These are phyloP conservation scores for Ictalurus furcatus DNA, from an alignment of 2,113 vertebrate genomes.

Conservation along the genomic window DNA sequence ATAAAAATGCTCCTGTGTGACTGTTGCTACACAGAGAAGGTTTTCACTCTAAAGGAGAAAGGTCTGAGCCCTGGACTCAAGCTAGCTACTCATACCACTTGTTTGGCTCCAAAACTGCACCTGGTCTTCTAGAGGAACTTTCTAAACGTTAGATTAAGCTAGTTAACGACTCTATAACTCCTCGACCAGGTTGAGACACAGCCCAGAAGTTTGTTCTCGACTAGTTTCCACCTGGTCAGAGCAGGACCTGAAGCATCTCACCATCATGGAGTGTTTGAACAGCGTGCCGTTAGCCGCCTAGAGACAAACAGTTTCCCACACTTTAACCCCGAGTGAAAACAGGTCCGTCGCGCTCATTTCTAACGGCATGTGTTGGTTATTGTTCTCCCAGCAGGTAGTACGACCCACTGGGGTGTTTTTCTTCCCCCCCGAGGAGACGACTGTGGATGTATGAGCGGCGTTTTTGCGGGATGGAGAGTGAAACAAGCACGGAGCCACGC, in stretches of 20 bases:
- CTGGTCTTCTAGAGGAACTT: conserved; percentile 1
- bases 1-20: neutral
- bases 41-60: neutral
- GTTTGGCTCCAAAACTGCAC: neutral
- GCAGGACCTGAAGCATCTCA: neutral
- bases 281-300: conserved; percentile 41
- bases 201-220: neutral
- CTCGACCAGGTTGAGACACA: neutral
- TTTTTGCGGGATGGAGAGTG: conserved; percentile 60
- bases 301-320: neutral
- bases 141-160: neutral
- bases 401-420: neutral
- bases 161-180: neutral
- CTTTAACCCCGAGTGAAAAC: conserved; percentile 14
- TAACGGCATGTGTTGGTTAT: neutral
- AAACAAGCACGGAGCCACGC: conserved; percentile 69
- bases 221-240: neutral
- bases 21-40: neutral
- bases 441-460: neutral
- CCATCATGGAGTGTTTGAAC: conserved; percentile 34
- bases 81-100: neutral
- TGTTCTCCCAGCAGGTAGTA: neutral
- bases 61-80: neutral
- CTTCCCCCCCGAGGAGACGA: neutral
- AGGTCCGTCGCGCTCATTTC: conserved; percentile 16